Evolutionary conservation across 2,797 vertebrate species (phyloP).

Genomic region (Emys orbicularis): DNA sequence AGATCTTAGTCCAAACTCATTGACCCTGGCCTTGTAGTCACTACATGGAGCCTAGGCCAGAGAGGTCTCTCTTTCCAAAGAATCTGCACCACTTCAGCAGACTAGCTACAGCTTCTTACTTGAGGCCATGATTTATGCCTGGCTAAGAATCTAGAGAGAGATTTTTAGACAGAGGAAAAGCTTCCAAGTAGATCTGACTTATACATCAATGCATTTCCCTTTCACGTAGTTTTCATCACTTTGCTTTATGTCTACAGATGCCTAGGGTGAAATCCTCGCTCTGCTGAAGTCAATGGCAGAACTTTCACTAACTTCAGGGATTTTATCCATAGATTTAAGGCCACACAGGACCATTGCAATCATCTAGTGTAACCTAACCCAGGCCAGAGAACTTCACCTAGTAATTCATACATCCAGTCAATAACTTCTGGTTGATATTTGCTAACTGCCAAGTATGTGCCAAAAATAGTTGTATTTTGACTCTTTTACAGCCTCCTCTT

Average conservation of each 20-base stretch:
- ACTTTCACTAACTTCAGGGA: background rate
- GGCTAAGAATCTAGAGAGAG: background rate
- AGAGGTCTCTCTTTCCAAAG: background rate
- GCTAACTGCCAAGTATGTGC: background rate
- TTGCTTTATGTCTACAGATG: background rate
- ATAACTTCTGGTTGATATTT: background rate
- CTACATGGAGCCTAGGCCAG: too few species aligned
- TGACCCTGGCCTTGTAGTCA: background rate
- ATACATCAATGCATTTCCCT: background rate
- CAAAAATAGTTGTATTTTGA: background rate
- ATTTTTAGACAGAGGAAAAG: background rate
- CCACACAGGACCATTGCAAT: background rate
- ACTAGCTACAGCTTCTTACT: background rate
- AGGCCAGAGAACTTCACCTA: background rate
- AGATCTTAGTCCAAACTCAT: background rate
- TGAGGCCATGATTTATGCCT: background rate
- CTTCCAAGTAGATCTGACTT: background rate
- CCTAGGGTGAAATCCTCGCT: background rate
- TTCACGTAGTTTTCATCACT: background rate
- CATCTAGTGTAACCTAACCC: background rate
- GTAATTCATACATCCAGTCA: background rate
- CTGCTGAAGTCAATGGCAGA: background rate
- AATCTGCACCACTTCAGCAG: background rate
- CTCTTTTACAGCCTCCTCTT: background rate
- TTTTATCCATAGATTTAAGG: background rate